A percentile compares a stretch with the other conserved stretches of the same genome.
phyloP scores from a whole-genome alignment of 2,797 vertebrate species.

The Rhinichthys osculus region DNA sequence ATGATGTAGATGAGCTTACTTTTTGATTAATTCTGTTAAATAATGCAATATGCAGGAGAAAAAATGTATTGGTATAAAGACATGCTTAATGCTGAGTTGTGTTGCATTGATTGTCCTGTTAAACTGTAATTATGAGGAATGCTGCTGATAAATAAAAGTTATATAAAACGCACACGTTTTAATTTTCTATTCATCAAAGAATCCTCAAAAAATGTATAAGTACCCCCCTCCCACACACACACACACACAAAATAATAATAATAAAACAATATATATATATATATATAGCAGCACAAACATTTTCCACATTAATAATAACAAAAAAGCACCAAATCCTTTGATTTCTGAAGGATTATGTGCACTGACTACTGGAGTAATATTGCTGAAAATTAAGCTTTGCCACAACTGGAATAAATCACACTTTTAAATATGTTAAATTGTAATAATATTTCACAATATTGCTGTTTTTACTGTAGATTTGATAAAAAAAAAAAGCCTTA shows the following conservation, averaged over 20 bases:
- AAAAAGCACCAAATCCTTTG: neutral
- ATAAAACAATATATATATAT: too few relatives aligned
- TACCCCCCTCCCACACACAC: too few relatives aligned
- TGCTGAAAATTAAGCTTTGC: neutral
- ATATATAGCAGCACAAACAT: neutral
- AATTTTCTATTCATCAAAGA: neutral
- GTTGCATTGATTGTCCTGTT: neutral
- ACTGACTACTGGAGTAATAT: neutral
- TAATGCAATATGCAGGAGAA: neutral
- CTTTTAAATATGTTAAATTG: neutral
- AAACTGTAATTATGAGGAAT: neutral
- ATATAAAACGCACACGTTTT: neutral
- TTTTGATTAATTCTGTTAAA: conserved; percentile 56
- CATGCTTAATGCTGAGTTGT: conserved; percentile 26
- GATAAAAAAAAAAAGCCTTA: neutral
- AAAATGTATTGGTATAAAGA: conserved; percentile 27
- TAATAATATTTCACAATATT: neutral
- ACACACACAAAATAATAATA: too few relatives aligned
- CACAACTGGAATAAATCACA: neutral
- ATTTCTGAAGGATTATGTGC: neutral
- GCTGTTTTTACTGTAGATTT: neutral
- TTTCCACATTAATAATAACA: neutral
- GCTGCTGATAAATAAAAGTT: neutral
- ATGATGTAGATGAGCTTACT: conserved; percentile 43
- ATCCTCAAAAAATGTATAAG: neutral